Evolutionary conservation across 2,888 invertebrate genomes (phyloP), one percentile per base, ranked within the genome.

Genomic region (Cryptus viduatorius): DNA sequence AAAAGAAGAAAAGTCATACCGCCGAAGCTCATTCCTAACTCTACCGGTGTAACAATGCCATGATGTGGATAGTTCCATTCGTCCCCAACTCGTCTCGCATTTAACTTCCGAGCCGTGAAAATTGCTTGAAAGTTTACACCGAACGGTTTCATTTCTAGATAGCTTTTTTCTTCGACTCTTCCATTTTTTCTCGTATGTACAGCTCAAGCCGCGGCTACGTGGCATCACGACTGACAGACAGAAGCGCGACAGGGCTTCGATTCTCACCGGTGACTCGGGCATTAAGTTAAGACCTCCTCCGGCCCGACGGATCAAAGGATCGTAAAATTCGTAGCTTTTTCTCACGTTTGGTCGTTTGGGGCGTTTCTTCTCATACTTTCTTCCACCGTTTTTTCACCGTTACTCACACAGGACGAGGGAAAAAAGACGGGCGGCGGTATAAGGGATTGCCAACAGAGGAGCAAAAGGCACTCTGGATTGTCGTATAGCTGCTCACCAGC

Each of bases 301-400:
- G 42, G 37, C 48, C 65, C 50, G 37, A 29, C 46, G 44, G 65
- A 64, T 72, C 72, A 65, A 56, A 72, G 53, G 44, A 44, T 71
- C 44, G 53, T 79, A 64, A 79, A 79, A 79, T 72, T 64, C 72
- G 10, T 10, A 16, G 53, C 24, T 65, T 44, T 67, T 44, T 71
- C 29, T 14, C 59, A 42, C 12, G 24, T 14, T n/a, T 44, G 37
- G 10, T 48, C 44, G 56, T 19, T 48, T 42, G 10, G 24, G 3
- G 14, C 14, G 12, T 59, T 61, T 61, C 14, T 61, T 46, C 16
- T 59, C 46, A 7, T 7, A 0, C 19, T 31, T 61, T 46, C 8
- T 4, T 24, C 24, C 37, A 8, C 14, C 37, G 14, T 50, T 48
- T 59, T n/a, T 19, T 19, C 4, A 31, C 44, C 29, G 19, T 19